phyloP scores from a whole-genome alignment of 2,888 invertebrate species.

The Fragum sueziense region DNA sequence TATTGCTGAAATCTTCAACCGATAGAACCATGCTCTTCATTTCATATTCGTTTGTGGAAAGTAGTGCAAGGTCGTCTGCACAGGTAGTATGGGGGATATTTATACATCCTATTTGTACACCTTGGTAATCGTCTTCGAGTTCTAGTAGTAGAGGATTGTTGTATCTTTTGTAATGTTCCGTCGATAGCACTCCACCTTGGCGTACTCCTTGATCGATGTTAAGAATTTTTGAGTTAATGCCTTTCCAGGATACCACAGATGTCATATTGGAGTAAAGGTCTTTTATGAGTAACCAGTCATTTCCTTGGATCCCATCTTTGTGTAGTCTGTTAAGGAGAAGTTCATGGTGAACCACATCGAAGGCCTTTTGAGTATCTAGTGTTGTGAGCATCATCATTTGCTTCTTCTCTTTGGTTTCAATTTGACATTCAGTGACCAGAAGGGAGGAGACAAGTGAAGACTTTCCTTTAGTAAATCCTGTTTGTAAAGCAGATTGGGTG shows the following conservation, averaged over 20 bases:
- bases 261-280: neutral
- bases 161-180: conserved; percentile 21
- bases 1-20: conserved; percentile 2
- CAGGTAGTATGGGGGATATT: conserved; percentile 15
- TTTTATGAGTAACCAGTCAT: neutral
- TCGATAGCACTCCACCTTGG: conserved; percentile 20
- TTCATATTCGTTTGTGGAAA: neutral
- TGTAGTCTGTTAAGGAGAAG: neutral
- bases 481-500: neutral
- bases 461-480: neutral
- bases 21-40: neutral
- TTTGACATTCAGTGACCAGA: conserved; percentile 1
- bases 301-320: neutral
- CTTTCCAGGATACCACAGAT: neutral
- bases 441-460: neutral
- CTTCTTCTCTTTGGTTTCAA: neutral
- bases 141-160: conserved; percentile 26
- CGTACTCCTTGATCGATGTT: conserved; percentile 9
- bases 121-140: neutral
- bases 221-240: neutral
- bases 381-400: neutral
- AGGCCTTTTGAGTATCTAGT: neutral
- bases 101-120: neutral
- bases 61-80: conserved; percentile 21
- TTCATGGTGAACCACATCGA: conserved; percentile 8